phyloP scores from a whole-genome alignment of 2,113 vertebrate genomes.

The Callospermophilus lateralis region DNA sequence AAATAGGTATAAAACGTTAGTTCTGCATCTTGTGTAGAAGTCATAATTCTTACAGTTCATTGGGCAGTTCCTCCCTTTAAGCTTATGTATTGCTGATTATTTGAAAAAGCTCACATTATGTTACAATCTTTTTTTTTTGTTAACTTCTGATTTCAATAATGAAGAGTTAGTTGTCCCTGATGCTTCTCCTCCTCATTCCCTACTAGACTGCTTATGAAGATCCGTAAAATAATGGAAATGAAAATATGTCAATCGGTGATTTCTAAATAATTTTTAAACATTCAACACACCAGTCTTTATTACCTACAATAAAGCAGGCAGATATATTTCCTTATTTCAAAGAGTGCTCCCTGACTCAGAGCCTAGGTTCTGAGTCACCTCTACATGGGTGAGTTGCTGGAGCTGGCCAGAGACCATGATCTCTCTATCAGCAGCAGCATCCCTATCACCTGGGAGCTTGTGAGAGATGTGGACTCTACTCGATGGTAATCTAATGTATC shows the following conservation, averaged over 20 bases:
- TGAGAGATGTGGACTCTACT: background rate
- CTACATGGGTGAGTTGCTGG: rapidly evolving
- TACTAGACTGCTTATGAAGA: background rate
- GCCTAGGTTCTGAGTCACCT: rapidly evolving
- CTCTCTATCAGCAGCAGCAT: background rate
- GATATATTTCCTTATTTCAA: background rate
- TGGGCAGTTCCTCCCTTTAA: background rate
- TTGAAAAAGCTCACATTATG: background rate
- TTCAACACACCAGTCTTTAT: background rate
- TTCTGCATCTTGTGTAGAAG: constrained; percentile 29
- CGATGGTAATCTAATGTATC: background rate
- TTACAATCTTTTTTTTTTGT: background rate
- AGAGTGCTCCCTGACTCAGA: background rate
- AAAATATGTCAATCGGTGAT: background rate
- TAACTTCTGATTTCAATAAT: constrained; percentile 26
- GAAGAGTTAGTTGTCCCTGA: background rate
- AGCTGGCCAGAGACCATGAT: background rate
- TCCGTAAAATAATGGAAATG: background rate
- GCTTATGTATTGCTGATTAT: constrained; percentile 1
- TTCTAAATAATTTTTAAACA: background rate
- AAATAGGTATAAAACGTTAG: constrained; percentile 66
- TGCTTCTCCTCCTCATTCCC: background rate
- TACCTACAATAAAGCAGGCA: background rate
- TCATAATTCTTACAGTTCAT: constrained; percentile 63
- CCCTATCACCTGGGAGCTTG: background rate